phyloP scores from a whole-genome alignment of 2,888 invertebrate genomes.

The Clitarchus hookeri region DNA sequence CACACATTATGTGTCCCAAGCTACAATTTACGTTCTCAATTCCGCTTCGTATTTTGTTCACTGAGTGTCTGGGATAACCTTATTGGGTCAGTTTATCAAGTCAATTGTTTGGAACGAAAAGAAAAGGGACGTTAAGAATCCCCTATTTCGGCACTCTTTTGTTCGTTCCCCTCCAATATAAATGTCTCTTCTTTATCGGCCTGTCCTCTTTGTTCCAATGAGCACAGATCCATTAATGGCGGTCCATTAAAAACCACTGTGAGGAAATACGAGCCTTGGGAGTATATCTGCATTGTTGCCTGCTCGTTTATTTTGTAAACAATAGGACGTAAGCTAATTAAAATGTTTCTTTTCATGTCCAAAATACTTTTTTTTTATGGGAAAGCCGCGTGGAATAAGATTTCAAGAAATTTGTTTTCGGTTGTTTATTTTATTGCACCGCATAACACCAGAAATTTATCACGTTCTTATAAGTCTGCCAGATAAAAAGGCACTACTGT shows the following conservation, averaged over 20 bases:
- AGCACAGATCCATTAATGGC: not conserved
- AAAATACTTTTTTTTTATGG: no score
- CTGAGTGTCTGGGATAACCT: not conserved
- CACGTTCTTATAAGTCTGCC: no score
- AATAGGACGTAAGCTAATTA: no score
- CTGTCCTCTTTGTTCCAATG: not conserved
- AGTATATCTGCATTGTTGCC: not conserved
- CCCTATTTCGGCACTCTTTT: not conserved
- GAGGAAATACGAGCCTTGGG: not conserved
- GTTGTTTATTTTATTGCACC: no score
- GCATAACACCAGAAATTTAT: no score
- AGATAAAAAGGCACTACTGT: no score
- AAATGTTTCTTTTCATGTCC: no score
- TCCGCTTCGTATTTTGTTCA: not conserved
- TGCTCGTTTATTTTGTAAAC: not conserved
- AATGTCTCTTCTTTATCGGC: not conserved
- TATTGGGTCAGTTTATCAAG: slow-evolving; percentile 3
- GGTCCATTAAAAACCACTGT: not conserved
- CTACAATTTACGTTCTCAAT: not conserved
- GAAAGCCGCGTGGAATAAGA: no score
- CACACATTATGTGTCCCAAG: not conserved
- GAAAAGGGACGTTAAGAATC: not conserved
- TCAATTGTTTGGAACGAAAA: slow-evolving; percentile 8
- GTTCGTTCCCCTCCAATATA: not conserved
- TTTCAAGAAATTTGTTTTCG: no score